Base-by-base conservation (phyloP, 2,797 vertebrate species). In the Rhadinocentrus ornatus region DNA sequence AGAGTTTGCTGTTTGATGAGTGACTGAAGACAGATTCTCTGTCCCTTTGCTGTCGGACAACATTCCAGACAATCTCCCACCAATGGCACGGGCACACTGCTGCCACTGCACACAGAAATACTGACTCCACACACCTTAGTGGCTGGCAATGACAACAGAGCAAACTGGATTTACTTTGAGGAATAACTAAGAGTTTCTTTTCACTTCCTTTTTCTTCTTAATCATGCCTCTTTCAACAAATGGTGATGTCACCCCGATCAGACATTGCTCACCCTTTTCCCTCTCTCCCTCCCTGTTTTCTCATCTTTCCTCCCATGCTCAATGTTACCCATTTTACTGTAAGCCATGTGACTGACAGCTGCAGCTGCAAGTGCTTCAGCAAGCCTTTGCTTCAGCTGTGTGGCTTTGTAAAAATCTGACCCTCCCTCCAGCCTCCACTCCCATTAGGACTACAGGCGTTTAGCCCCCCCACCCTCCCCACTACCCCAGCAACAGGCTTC, bases 401-500 rank as follows among this genome's bases (percentile, higher is more conserved):
- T 90, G 67, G 90, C 88, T 94, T 92, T 91, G 88, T 88, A 93
- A 93, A 93, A 93, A 90, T 86, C 89, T 52, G 66, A 87, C 89
- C 88, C 88, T 91, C 92, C 90, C 90, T 86, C 79, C 63, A 60
- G 66, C 81, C 75, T 88, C 77, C 79, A 68, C 86, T 89, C 84
- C 85, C 75, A 80, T 70, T 77, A 75, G 84, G 69, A 77, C 65
- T 69, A n/a, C 58, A 39, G 74, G 71, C 62, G 81, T 82, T 75
- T 16, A 16, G 15, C 37, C 15, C 39, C 13, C 37, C 37, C 37
- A 35, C 44, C 44, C 20, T 12, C 46, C 44, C 8, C 44, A 10
- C 76, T 85, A 85, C 61, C 93, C 87, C 86, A 91, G 94, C 93
- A 95, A 95, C 94, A 95, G 91, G 92, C 91, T 83, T 88, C 79